Base-by-base conservation (phyloP, 2,113 vertebrate genomes). In the Clarias batrachus region DNA sequence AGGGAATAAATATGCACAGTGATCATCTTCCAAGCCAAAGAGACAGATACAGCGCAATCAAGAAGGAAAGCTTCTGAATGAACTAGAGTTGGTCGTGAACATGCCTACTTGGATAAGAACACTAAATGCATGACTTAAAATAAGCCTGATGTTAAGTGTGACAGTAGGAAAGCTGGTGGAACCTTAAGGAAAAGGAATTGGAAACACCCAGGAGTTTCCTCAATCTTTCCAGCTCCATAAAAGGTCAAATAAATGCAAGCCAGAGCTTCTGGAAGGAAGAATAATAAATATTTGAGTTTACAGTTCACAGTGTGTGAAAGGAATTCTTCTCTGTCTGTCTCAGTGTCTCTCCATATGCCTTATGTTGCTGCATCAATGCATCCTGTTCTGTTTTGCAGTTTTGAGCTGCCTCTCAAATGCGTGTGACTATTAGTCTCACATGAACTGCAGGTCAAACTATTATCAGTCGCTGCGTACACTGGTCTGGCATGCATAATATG, bases 181-280 rank as follows among this genome's bases (percentile, higher is more conserved):
- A 30, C n/a, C 54, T 41, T 37, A 30, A 17, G 21, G 11, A 79
- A 77, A 60, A 1, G 16, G 4, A 57, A 25, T 12, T 57, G 52
- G 52, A 63, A 77, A 59, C 57, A 77, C 62, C 4, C 17, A 33
- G 41, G 14, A n/a, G 12, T 54, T 66, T 56, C 5, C 41, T 30
- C 10, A 74, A 86, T 63, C 66, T 83, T 56, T 56, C 48, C 81
- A 83, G 9, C 48, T 63, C 85, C 85, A 33, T 86, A 86, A 82
- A 86, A 74, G 79, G 85, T 63, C 37, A 86, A 86, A 86, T 37
- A 33, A 79, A 68, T 16, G 33, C 21, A 68, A 54, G 70, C 23
- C 23, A 60, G 13, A 25, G 6, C 37, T 62, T 77, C 8, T 33
- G n/a, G 56, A 62, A 48, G 14, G 23, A 74, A 37, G 73, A 85